Evolutionary conservation across 2,888 invertebrate genomes (phyloP), one percentile per base, ranked within the genome.

Genomic region (Chaitophorus viminalis): DNA sequence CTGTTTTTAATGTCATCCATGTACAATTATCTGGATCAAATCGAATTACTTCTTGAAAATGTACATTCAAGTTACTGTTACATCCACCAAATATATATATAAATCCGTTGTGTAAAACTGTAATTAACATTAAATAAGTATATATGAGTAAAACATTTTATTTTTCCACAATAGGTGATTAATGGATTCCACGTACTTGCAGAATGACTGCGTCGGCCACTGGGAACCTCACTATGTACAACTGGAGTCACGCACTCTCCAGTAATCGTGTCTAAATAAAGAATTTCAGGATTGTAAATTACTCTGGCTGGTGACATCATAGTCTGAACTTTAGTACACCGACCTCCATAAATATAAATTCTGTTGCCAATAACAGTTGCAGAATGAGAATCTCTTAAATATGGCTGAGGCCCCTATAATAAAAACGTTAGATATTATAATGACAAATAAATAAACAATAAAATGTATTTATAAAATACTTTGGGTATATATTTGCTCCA

Each of bases 11-110:
- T 89, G 92, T 91, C 90, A 93, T 93, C 95, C 95, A 96, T 74
- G 91, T 90, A 90, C 93, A 94, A 4, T 92, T 92, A 88, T 91
- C 92, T 54, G 95, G 93, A 91, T 94, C 93, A 92, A 95, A 97
- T 90, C 94, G 94, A 91, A 94, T 94, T 89, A 98, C 92, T 92
- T 98, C 97, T 92, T 96, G 96, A 91, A 94, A 97, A 92, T 98
- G 98, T 86, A 93, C 92, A 90, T 95, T 94, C 85, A 93, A 91
- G 52, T 94, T 92, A 18, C 96, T 96, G 92, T 97, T 96, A 91
- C 95, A 98, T 52, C 98, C 98, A 83, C 98, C 98, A 92, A 98
- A 98, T 89, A 98, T 94, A 91, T 96, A 97, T 92, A 98, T 94
- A 90, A 94, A 93, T 36, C 93, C 94, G 89, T 95, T 93, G 91